Conservation (phyloP, 2,797 vertebrate species). For the Anguilla pacifica region DNA sequence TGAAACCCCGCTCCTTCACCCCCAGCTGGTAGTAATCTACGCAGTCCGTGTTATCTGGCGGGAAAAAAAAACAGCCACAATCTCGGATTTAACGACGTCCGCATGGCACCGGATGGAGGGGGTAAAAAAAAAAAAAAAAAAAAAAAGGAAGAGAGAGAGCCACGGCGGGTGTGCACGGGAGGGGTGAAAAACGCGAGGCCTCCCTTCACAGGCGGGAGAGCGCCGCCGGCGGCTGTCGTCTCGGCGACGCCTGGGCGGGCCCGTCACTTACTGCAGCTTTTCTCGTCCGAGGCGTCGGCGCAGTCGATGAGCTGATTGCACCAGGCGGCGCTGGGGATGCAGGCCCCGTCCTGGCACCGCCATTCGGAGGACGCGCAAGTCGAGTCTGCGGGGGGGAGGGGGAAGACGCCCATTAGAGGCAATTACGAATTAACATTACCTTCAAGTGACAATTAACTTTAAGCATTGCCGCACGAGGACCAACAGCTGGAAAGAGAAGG, state of each 20-base stretch:
- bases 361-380: slow-evolving; percentile 81
- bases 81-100: background rate
- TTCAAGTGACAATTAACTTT: slow-evolving; percentile 16
- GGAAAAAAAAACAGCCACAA: slow-evolving; percentile 47
- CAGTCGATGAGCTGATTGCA: slow-evolving; percentile 98
- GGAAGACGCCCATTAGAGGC: background rate
- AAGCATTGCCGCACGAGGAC: background rate
- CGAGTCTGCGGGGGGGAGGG: slow-evolving; percentile 62
- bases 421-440: background rate
- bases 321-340: slow-evolving; percentile 82
- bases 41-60: slow-evolving; percentile 87
- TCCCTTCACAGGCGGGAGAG: background rate
- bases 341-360: slow-evolving; percentile 86
- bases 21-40: slow-evolving; percentile 93
- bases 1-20: slow-evolving; percentile 86
- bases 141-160: slow-evolving; percentile 11
- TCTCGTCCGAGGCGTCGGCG: slow-evolving; percentile 92
- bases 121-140: background rate
- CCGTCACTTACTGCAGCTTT: slow-evolving; percentile 86
- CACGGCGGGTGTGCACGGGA: background rate
- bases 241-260: background rate
- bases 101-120: no score
- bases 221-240: background rate
- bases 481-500: background rate
- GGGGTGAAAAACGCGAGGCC: background rate